Base-by-base conservation (phyloP, 2,888 invertebrate species). In the Sarcophaga subvicina region DNA sequence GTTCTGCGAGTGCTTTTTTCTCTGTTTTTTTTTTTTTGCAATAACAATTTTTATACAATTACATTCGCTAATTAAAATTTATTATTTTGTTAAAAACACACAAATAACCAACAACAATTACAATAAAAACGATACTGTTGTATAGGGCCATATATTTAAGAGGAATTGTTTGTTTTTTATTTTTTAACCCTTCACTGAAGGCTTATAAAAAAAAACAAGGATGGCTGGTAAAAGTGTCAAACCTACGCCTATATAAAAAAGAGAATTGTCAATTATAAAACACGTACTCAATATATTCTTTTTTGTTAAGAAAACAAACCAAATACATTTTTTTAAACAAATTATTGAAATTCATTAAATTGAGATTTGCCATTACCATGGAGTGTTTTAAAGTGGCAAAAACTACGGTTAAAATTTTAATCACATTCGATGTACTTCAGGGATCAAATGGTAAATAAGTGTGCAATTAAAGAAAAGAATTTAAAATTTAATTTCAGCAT, bases 31-130 rank as follows among this genome's bases (percentile, higher is more conserved):
- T 14, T 54, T 79, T 75, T 84, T 70, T 82, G 69, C 76, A 83
- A 83, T 73, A 80, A 86, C 83, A 60, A 75, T 84, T 87, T 75
- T 84, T 75, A 66, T 75, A 62, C 83, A 87, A 87, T 87, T 84
- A 87, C 78, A 81, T 71, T 11, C 78, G 67, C 78, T 87, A 81
- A 87, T 87, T 83, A 79, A 87, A 84, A 81, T 87, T 78, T 81
- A 81, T 81, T 78, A 75, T 73, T 54, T 64, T 64, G 25, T 22
- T 2, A 17, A 59, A 67, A 54, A 77, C 54, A 67, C 17, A 54
- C 63, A 71, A 60, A 62, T 14, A 49, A 54, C 54, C n/a, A 60
- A 63, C 11, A 47, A 71, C 71, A 73, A 4, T 20, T 25, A 37
- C 4, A 59, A 69, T 22, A 14, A 59, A 12, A 17, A 54, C 54